These are phyloP conservation scores for Neuroterus valhalla DNA, from an alignment of 1,140 invertebrate species.

Conservation along the genomic window DNA sequence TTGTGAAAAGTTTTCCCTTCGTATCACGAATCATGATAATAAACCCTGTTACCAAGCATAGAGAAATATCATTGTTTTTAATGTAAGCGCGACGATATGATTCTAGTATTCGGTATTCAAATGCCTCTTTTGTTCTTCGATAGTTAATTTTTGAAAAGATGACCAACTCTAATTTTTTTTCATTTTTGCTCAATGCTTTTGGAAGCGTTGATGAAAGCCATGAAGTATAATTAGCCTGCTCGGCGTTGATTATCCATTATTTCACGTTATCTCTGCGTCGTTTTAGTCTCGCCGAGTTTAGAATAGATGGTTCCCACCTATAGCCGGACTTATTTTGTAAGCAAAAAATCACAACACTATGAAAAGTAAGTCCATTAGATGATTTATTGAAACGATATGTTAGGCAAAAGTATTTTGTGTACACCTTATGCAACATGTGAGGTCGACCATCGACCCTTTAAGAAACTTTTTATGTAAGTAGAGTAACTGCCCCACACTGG, in stretches of 20 bases:
- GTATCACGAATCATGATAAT: background rate
- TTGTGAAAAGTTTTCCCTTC: background rate
- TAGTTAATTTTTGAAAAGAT: conserved; percentile 13
- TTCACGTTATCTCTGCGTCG: conserved; percentile 27
- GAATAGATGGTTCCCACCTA: conserved; percentile 9
- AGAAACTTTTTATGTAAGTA: background rate
- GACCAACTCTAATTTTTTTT: conserved; percentile 3
- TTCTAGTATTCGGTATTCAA: background rate
- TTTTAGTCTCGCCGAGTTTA: conserved; percentile 6
- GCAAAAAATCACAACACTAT: background rate
- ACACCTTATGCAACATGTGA: background rate
- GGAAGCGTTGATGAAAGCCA: conserved; percentile 22
- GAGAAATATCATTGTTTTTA: no score
- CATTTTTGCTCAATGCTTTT: conserved; percentile 11
- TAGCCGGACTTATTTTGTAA: conserved; percentile 14
- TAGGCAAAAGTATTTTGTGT: background rate
- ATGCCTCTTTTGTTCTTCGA: conserved; percentile 5
- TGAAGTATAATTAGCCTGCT: conserved; percentile 25
- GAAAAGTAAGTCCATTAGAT: background rate
- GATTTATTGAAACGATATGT: conserved; percentile 8
- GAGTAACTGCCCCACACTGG: background rate
- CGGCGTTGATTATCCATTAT: conserved; percentile 27
- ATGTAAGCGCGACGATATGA: no score
- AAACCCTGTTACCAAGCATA: no score
- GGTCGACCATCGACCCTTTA: background rate